Evolutionary conservation across 2,888 invertebrate genomes (phyloP), one percentile per base, ranked within the genome.

Genomic region (Axea sp.): DNA sequence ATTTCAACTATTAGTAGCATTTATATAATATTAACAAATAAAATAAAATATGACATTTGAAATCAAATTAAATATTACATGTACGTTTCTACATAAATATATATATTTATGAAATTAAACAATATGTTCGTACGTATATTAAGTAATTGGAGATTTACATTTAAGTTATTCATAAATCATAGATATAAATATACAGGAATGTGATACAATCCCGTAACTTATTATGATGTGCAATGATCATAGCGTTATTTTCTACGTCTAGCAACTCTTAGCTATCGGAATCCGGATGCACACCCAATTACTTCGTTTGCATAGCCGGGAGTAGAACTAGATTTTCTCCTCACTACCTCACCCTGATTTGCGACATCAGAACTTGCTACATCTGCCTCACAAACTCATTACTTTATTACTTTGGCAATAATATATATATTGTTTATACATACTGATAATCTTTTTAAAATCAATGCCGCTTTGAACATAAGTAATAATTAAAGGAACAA

Each of bases 271-370:
- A 55, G 43, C 49, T 60, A 65, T 60, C 31, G 65, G 73, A 73
- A 73, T 67, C 67, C 73, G 67, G 67, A 73, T 60, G 60, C 47
- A 41, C 37, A 33, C 17, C 39, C 73, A 65, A 60, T 67, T 62
- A 60, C 67, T 67, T 73, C 60, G 67, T 67, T 73, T 73, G 55
- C 73, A 67, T 73, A 45, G 73, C 55, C 47, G 37, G 65, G 37
- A 59, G 65, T 59, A 39, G 19, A 71, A 64, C 71, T 71, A 55
- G 64, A 72, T 72, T 57, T 49, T 49, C 49, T 65, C 28, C 30
- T n/a, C 30, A 4, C 24, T 26, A 39, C 14, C 37, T 43, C 59
- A 59, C 49, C 45, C 45, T 64, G 64, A 72, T 72, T 72, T 62
- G 72, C 28, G 64, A 65, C 71, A 49, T 24, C 31, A n/a, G n/a